phyloP scores from a whole-genome alignment of 2,113 vertebrate genomes.

The Ammodytes marinus region DNA sequence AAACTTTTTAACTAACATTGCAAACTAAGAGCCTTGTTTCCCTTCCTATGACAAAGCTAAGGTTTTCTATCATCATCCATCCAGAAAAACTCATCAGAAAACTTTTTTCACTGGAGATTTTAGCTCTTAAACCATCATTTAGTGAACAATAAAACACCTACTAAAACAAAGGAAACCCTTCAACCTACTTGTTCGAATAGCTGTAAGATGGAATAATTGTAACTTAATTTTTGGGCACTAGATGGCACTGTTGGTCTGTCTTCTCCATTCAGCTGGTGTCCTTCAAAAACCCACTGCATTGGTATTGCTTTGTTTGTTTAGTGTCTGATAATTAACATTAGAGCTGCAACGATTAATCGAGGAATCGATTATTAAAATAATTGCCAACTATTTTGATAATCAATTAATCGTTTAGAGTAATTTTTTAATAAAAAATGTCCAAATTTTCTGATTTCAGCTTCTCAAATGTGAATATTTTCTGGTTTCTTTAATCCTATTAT shows the following conservation, averaged over 20 bases:
- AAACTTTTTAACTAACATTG: neutral
- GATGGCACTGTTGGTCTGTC: constrained; percentile 29
- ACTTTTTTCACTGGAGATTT: too few species aligned
- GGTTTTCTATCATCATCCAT: too few species aligned
- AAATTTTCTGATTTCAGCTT: too few species aligned
- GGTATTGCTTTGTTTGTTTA: neutral
- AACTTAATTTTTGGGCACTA: constrained; percentile 4
- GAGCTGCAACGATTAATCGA: too few species aligned
- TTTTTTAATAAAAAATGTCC: too few species aligned
- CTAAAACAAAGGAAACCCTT: neutral
- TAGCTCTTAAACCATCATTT: neutral
- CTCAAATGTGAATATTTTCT: too few species aligned
- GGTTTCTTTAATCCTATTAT: too few species aligned
- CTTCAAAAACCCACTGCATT: neutral
- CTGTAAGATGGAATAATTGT: neutral
- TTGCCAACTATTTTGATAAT: too few species aligned
- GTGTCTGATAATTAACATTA: neutral
- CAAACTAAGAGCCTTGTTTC: neutral
- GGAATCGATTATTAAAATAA: too few species aligned
- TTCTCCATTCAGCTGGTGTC: neutral
- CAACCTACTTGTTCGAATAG: too few species aligned
- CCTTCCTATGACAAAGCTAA: neutral
- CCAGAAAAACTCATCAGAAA: too few species aligned
- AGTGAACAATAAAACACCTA: neutral
- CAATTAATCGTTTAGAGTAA: too few species aligned